Evolutionary conservation across 2,113 vertebrate species (phyloP), one percentile per base, ranked within the genome.

Genomic region (cat (Felis catus)): DNA sequence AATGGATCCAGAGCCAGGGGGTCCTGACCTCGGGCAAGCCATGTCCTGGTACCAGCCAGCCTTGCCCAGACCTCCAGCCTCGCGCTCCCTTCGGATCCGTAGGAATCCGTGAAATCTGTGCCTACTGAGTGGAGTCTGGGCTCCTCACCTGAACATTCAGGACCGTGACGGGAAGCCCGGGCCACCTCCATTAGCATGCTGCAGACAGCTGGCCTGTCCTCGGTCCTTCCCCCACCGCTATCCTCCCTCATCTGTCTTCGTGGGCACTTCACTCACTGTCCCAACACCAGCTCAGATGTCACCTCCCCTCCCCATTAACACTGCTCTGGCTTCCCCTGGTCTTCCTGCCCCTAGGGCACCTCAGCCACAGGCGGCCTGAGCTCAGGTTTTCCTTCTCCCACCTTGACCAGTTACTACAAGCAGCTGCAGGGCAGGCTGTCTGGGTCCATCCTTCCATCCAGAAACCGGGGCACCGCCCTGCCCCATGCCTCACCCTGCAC

Each of bases 401-500:
- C 78, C 36, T 73, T 61, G 25, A 15, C 53, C 39, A 0, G 58
- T 11, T 19, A 19, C 33, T 41, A 39, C 16, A 8, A 65, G 45
- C 25, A 61, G 66, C 41, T 82, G n/a, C 61, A 4, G 1, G 12
- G 23, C 19, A 51, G 23, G 21, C 53, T 58, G 18, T 29, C 65
- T 4, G 5, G 48, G 23, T 19, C 0, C 36, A 21, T 25, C 0
- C 2, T 76, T 48, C 33, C 13, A 7, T 51, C 19, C 36, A 15
- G 41, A 41, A 51, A 19, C 19, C 12, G 8, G 29, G 36, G 36
- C 4, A 0, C 53, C 27, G 21, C 21, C 58, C 55, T 3, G 7
- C 4, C 16, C 19, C 25, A 7, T 15, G 0, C n/a, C 18, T 8
- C 0, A 1, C 0, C 45, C 15, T 7, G 6, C 6, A 6, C 0